phyloP scores from a whole-genome alignment of 2,797 vertebrate genomes.

The Urocyon cinereoargenteus region DNA sequence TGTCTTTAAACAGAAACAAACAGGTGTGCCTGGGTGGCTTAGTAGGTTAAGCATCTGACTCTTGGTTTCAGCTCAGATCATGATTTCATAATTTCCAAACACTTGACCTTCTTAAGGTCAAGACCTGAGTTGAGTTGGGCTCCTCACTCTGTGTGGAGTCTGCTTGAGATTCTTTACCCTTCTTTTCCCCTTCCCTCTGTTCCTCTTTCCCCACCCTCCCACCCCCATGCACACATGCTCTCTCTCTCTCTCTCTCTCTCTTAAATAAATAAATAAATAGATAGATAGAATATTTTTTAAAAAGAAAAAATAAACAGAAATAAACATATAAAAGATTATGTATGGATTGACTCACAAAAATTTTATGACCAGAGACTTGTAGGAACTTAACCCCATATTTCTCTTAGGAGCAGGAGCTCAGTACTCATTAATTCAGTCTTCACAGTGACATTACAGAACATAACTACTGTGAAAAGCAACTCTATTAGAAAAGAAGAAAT shows the following conservation, averaged over 20 bases:
- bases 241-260: not conserved
- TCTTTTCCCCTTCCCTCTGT: not conserved
- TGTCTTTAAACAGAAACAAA: not conserved
- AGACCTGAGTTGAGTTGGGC: not conserved
- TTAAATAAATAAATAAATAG: not conserved
- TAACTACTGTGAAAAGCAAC: not conserved
- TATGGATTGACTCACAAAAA: not conserved
- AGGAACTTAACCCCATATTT: not conserved
- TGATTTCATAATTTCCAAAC: no score
- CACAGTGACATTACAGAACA: not conserved
- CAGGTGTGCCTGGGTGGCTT: not conserved
- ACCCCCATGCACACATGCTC: not conserved
- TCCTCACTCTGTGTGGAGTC: not conserved
- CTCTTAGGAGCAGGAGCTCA: not conserved
- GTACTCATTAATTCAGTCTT: not conserved
- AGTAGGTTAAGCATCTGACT: not conserved
- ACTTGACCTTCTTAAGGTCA: no score
- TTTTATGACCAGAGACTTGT: not conserved
- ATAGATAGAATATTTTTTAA: not conserved
- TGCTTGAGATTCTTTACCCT: not conserved
- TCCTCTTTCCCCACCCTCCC: not conserved
- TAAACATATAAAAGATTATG: not conserved
- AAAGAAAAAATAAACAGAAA: not conserved
- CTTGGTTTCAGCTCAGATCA: not conserved
- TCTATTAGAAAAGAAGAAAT: not conserved